Base-by-base conservation (phyloP, 2,113 vertebrate genomes). In the Azemiops feae region DNA sequence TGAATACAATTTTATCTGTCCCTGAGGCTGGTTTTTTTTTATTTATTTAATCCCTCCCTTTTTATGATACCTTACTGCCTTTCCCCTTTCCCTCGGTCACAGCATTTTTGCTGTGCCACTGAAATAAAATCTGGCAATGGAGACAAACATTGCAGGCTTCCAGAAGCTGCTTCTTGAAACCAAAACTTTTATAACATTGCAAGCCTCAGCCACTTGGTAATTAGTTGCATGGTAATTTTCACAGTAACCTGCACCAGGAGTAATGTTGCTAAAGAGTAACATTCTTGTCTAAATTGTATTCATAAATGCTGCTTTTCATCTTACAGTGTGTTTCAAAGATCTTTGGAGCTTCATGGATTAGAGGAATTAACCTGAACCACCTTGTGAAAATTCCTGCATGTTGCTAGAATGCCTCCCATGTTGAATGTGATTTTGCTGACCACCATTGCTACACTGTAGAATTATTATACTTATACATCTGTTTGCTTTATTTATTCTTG, bases 221-320 rank as follows among this genome's bases (percentile, higher is more conserved):
- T 97, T 97, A 97, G 96, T 93, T 95, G 95, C 89, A 95, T 93
- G 96, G 97, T 96, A 96, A 95, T 96, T 97, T 97, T 96, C 96
- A 95, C 96, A 96, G 97, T 89, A 93, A 64, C 94, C 81, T 97
- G 96, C 97, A 96, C 53, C 91, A 95, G 97, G 97, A 97, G 92
- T 95, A 92, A 86, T 97, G 97, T 97, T 91, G 95, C 93, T 96
- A 96, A 96, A 98, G 97, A 97, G 96, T 94, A 96, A 96, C 96
- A 4, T 3, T 96, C 95, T 97, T 97, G 97, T 97, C 97, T 97
- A 97, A 97, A 97, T 97, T 94, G 23, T 95, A 96, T 97, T 96
- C 95, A 93, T 97, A 97, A 98, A 96, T 92, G 34, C 52, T 90
- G 87, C 95, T 94, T 94, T 87, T 93, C 27, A 92, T 94, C 95